phyloP scores from a whole-genome alignment of 2,113 vertebrate genomes.

The Sterrhoptilus dennistouni region DNA sequence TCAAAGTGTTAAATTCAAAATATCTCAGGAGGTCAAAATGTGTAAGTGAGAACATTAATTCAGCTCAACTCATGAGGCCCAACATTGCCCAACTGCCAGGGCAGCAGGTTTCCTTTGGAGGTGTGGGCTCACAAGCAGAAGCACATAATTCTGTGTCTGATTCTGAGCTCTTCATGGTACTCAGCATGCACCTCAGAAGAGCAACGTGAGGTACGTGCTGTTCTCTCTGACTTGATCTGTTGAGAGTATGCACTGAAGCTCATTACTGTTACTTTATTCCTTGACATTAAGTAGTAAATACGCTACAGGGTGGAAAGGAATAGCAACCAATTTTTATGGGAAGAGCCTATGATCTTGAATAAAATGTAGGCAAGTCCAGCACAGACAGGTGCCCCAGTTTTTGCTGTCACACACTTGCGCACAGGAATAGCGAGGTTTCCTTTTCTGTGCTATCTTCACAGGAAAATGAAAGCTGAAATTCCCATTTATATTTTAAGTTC shows the following conservation, averaged over 20 bases:
- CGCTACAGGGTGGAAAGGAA: neutral
- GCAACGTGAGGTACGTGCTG: neutral
- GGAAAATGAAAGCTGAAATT: slow-evolving; percentile 1
- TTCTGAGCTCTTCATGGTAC: neutral
- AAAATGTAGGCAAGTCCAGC: neutral
- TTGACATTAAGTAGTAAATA: neutral
- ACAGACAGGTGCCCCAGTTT: slow-evolving; percentile 5
- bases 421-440: neutral
- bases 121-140: neutral
- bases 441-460: neutral
- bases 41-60: neutral
- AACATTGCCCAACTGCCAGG: neutral
- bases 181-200: neutral
- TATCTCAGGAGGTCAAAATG: neutral
- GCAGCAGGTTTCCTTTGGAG: neutral
- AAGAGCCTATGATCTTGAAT: neutral
- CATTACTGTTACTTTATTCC: neutral
- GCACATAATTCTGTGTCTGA: neutral
- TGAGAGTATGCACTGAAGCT: neutral
- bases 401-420: neutral
- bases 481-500: neutral
- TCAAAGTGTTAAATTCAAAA: neutral
- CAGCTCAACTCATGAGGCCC: neutral
- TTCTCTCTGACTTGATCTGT: neutral
- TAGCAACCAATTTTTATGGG: neutral